Evolutionary conservation across 2,888 invertebrate species (phyloP).

Genomic region (Parasteatoda lunata): DNA sequence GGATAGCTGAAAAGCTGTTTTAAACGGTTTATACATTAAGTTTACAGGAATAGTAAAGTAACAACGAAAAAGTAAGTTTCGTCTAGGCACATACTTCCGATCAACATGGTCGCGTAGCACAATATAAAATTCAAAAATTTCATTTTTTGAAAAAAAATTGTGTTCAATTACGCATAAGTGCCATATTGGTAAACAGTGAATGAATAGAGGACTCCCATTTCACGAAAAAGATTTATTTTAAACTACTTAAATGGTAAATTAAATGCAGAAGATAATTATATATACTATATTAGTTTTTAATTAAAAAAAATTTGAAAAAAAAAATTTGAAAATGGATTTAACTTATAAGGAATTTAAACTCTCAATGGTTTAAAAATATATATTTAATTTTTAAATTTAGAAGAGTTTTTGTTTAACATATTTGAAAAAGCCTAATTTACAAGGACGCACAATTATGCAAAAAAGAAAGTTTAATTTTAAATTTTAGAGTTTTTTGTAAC

Average conservation of each 20-base stretch:
- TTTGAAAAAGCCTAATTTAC: too few species aligned
- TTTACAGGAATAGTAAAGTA: conserved; percentile 27
- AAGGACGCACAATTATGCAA: too few species aligned
- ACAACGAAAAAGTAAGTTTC: conserved; percentile 33
- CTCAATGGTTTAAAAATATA: too few species aligned
- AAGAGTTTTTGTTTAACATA: too few species aligned
- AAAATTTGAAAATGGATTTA: too few species aligned
- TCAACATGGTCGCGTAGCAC: conserved; percentile 44
- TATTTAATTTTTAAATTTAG: too few species aligned
- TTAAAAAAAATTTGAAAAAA: too few species aligned
- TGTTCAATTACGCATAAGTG: not conserved
- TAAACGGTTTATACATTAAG: conserved; percentile 49
- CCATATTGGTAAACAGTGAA: conserved; percentile 49
- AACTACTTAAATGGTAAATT: not conserved
- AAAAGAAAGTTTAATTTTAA: too few species aligned
- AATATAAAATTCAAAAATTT: not conserved
- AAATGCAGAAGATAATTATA: not conserved
- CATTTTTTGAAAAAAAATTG: not conserved
- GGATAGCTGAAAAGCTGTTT: conserved; percentile 46
- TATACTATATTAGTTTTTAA: not conserved
- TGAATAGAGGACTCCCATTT: conserved; percentile 17
- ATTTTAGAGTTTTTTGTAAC: too few species aligned
- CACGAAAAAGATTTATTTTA: not conserved
- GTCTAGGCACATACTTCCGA: conserved; percentile 59
- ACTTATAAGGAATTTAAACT: too few species aligned